phyloP scores from a whole-genome alignment of 2,888 invertebrate species.

The Noctua fimbriata region DNA sequence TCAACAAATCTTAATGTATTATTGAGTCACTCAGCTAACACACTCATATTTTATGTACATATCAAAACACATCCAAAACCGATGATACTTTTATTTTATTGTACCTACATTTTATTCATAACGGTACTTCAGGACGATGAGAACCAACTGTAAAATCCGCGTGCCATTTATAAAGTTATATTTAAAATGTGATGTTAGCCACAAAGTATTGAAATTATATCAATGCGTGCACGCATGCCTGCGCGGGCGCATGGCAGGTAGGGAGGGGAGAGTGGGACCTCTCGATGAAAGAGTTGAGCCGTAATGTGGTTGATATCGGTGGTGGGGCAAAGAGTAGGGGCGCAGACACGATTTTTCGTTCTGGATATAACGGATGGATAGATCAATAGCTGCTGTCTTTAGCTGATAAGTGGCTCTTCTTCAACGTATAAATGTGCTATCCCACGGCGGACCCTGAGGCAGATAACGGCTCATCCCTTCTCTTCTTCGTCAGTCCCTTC shows the following conservation, averaged over 20 bases:
- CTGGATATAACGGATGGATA: neutral
- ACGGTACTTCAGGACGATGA: conserved; percentile 54
- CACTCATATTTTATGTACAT: conserved; percentile 19
- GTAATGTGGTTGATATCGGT: conserved; percentile 57
- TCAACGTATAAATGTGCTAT: neutral
- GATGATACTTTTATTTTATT: conserved; percentile 47
- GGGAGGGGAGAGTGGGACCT: conserved; percentile 15
- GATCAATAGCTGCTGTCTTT: neutral
- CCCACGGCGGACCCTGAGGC: neutral
- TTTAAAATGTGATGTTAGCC: conserved; percentile 47
- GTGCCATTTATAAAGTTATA: conserved; percentile 55
- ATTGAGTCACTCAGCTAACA: conserved; percentile 13
- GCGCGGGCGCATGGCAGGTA: conserved; percentile 8
- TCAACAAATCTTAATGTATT: neutral
- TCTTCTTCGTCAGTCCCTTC: neutral
- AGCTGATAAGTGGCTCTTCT: neutral
- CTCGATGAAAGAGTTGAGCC: conserved; percentile 38
- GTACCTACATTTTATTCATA: conserved; percentile 38
- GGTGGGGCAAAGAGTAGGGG: conserved; percentile 33
- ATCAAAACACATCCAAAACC: conserved; percentile 34
- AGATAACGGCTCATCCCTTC: neutral
- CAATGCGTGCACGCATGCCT: conserved; percentile 52
- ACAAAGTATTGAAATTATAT: conserved; percentile 66
- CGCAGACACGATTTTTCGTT: neutral
- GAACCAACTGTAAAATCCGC: conserved; percentile 53